A percentile compares a stretch with the other conserved stretches of the same genome.
Conservation (phyloP, 2,113 vertebrate genomes). For the Platycercus adscitus region DNA sequence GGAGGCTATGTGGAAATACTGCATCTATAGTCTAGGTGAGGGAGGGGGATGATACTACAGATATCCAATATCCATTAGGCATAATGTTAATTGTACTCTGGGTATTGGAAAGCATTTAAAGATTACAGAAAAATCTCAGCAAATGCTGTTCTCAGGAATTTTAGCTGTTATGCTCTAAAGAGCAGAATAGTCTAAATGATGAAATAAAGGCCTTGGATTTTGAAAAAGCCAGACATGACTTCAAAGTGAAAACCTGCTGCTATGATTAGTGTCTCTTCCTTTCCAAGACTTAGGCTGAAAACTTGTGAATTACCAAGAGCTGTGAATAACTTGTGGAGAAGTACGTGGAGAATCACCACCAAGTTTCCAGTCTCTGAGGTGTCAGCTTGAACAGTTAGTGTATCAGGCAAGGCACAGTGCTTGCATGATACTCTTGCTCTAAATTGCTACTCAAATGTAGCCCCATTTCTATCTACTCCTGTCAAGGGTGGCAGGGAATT, state of each 20-base stretch:
- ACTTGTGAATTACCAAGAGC: not conserved
- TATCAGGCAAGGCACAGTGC: not conserved
- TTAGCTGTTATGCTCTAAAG: conserved; percentile 24
- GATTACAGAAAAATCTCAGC: conserved; percentile 34
- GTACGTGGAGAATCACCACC: not conserved
- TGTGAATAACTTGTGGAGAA: not conserved
- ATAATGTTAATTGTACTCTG: conserved; percentile 53
- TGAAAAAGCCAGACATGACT: not conserved
- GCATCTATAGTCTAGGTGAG: conserved; percentile 1
- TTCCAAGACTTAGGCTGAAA: not conserved
- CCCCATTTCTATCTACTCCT: not conserved
- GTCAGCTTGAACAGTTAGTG: not conserved
- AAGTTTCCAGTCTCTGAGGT: not conserved
- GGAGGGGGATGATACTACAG: not conserved
- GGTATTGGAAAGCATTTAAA: conserved; percentile 58
- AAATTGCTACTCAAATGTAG: not conserved
- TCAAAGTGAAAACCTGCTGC: not conserved
- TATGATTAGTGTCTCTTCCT: not conserved
- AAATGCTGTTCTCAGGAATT: conserved; percentile 57
- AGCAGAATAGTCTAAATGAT: not conserved
- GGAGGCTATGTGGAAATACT: conserved; percentile 27
- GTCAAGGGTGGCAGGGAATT: not conserved
- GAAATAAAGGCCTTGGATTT: not conserved
- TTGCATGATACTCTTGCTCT: not conserved
- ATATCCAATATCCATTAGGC: conserved; percentile 60